Conservation (phyloP, 2,888 invertebrate genomes). For the Parapristionchus giblindavisi region DNA sequence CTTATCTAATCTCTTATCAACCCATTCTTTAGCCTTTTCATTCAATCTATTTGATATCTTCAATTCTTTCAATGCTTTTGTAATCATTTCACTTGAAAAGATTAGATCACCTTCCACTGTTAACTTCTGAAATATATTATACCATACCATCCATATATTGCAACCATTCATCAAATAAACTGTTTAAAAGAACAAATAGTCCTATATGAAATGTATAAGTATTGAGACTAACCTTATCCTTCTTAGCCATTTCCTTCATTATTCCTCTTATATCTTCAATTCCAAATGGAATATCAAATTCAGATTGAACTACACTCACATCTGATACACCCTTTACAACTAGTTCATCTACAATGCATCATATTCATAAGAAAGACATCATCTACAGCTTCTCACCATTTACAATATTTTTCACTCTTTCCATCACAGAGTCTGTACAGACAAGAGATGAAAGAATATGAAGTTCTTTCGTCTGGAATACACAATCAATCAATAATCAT, state of each 20-base stretch:
- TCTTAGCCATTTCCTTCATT: constrained; percentile 31
- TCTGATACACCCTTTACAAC: constrained; percentile 22
- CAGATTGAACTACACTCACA: constrained; percentile 2
- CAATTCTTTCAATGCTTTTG: constrained; percentile 27
- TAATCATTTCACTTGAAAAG: constrained; percentile 27
- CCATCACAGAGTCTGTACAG: constrained; percentile 16
- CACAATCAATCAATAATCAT: background rate
- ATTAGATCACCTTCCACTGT: constrained; percentile 34
- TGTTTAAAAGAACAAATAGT: background rate
- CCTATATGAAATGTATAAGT: background rate
- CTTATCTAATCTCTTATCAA: constrained; percentile 38
- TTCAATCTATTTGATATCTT: constrained; percentile 15
- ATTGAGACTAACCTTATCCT: constrained; percentile 19
- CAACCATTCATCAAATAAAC: background rate
- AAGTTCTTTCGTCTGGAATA: constrained; percentile 23
- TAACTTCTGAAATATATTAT: constrained; percentile 19
- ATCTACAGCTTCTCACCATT: background rate
- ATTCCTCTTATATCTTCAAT: constrained; percentile 28
- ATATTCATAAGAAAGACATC: background rate
- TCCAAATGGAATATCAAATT: constrained; percentile 32
- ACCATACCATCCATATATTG: background rate
- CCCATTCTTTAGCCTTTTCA: constrained; percentile 31
- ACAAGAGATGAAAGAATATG: constrained; percentile 31
- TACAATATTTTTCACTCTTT: constrained; percentile 3
- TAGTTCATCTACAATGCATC: constrained; percentile 12